Evolutionary conservation across 2,888 invertebrate species (phyloP), one percentile per base, ranked within the genome.

Genomic region (Spicauda simplicius): DNA sequence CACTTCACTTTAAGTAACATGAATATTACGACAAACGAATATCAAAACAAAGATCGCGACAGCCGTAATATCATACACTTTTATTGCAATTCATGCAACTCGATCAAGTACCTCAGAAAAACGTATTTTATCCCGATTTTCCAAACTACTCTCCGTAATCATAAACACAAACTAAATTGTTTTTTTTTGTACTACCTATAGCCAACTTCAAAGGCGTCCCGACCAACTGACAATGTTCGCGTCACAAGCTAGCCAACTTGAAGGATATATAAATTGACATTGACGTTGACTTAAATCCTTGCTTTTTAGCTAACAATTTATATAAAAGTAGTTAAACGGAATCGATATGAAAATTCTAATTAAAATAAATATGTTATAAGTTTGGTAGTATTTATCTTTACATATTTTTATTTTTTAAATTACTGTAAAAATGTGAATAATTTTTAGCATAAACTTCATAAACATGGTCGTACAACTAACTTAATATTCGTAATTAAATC

Each of bases 1-100:
- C 92, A 92, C 92, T 89, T 80, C 90, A 91, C 91, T 84, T 80
- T 78, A 77, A 74, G 77, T 77, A 79, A 86, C 88, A 90, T 88
- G 78, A 81, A 86, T 82, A 80, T 74, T 75, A 70, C 56, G 55
- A 41, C 37, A 56, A 50, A 50, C 16, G 50, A 50, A 18, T 18
- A 50, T 50, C 4, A 50, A 50, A 18, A 33, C 4, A 37, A 33
- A 56, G 20, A 56, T 25, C 61, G 16, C 55, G 69, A 70, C 67
- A 57, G 61, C 56, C 59, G 70, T 70, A 68, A 67, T 58, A 69
- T 69, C 70, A 70, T 75, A 69, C 76, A 81, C 77, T 73, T 73
- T 72, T 65, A 64, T 65, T 64, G 62, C 71, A 71, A 77, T 72
- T 70, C 73, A 73, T 72, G 75, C 66, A 74, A 69, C 69, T 69